A percentile compares a stretch with the other conserved stretches of the same genome.
phyloP scores from a whole-genome alignment of 2,888 invertebrate genomes.

The Heliothis peltigera region DNA sequence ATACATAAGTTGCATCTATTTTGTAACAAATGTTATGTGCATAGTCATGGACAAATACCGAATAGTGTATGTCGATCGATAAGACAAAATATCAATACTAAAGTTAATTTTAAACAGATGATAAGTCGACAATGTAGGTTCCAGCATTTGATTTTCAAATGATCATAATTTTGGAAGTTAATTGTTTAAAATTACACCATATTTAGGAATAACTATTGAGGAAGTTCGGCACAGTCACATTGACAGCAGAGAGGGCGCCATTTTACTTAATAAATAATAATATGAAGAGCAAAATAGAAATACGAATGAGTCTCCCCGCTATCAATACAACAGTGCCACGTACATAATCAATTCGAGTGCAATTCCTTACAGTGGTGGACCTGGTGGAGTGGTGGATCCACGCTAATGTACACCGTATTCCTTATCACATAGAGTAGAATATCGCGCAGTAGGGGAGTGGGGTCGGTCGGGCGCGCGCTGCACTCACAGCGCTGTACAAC shows the following conservation, averaged over 20 bases:
- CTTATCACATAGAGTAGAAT: slow-evolving; percentile 14
- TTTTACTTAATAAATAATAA: neutral
- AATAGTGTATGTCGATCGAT: neutral
- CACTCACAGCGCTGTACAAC: slow-evolving; percentile 54
- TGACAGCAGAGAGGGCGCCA: neutral
- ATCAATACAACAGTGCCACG: slow-evolving; percentile 16
- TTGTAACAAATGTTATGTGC: neutral
- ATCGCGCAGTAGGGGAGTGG: slow-evolving; percentile 6
- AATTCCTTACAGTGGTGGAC: slow-evolving; percentile 57
- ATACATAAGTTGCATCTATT: neutral
- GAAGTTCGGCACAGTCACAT: neutral
- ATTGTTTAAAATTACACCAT: slow-evolving; percentile 43
- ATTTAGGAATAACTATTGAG: slow-evolving; percentile 30
- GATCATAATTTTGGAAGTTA: slow-evolving; percentile 39
- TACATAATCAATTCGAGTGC: slow-evolving; percentile 55
- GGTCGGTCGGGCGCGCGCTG: neutral
- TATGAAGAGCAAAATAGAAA: too few species aligned
- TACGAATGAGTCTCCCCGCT: neutral
- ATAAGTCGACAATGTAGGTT: neutral
- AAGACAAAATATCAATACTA: too few species aligned
- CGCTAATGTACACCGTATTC: slow-evolving; percentile 18
- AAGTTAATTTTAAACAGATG: neutral
- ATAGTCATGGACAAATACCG: neutral
- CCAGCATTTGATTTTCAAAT: slow-evolving; percentile 21
- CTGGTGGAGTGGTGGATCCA: slow-evolving; percentile 8